Evolutionary conservation across 2,113 vertebrate genomes (phyloP), one percentile per base, ranked within the genome.

Genomic region (Zosterops hypoxanthus): DNA sequence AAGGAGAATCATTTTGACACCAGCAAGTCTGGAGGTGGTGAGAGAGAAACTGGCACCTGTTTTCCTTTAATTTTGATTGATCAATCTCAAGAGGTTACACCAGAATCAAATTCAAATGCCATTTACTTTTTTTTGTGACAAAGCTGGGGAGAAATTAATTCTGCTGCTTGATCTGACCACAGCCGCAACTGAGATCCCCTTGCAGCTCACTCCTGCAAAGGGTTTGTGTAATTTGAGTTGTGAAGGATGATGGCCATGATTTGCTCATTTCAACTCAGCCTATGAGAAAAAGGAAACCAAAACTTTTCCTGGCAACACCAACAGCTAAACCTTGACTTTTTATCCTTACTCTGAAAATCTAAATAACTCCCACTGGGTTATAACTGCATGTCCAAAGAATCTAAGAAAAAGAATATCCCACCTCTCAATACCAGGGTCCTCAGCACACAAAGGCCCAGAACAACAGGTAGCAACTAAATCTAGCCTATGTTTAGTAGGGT

Each of bases 1-100:
- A 90, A 86, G 33, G 26, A 69, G 79, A 61, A 87, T 90, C 5
- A 46, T 68, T 95, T 70, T 92, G 94, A 95, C 82, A 95, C 92
- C 72, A 92, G 61, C 76, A 93, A 70, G 79, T 82, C 2, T 5
- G 41, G 36, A 87, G 59, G 41, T 63, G 91, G 49, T 0, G 1
- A 68, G 57, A 73, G 21, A 65, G 60, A 86, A 96, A 66, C 49
- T 1, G 2, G 75, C 26, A 81, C 59, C 46, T 14, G 47, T 60
- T 83, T 94, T 91, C 52, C 73, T 95, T 82, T 82, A 49, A 46
- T 88, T 94, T 86, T 83, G 36, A 49, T 44, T 82, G 90, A 90
- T 78, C 86, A 66, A 39, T 71, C 84, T 73, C 73, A 44, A 84
- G 80, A 80, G 76, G 36, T 88, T 85, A 53, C 2, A 10, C n/a